Evolutionary conservation across 2,113 vertebrate genomes (phyloP).

Genomic region (Gorsachius goisagi): DNA sequence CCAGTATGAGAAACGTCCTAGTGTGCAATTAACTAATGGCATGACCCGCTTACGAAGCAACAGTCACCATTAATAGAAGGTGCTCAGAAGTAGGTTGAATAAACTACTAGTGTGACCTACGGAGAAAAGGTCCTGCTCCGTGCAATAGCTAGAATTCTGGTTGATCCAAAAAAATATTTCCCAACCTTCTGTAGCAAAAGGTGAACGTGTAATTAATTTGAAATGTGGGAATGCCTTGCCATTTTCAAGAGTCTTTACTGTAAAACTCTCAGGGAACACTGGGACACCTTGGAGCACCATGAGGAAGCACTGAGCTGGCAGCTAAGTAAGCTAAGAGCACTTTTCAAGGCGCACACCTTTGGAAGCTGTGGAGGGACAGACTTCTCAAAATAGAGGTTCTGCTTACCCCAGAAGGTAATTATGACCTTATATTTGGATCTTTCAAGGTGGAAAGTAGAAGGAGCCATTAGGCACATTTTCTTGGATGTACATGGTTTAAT

Average conservation of each 20-base stretch:
- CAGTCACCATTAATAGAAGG: background rate
- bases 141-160: background rate
- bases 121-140: background rate
- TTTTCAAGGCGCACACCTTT: background rate
- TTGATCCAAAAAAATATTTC: background rate
- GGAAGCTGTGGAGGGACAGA: background rate
- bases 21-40: constrained; percentile 23
- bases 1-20: background rate
- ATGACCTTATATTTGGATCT: constrained; percentile 6
- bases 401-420: constrained; percentile 34
- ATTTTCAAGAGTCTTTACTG: background rate
- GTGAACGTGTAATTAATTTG: background rate
- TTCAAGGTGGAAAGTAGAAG: background rate
- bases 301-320: background rate
- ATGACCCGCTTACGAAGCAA: constrained; percentile 32
- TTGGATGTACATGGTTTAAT: background rate
- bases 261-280: background rate
- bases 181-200: background rate
- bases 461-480: background rate
- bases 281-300: background rate
- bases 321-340: background rate
- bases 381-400: constrained; percentile 29
- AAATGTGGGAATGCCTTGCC: background rate
- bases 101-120: background rate
- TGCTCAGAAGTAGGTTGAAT: background rate